These are phyloP conservation scores for Colossoma macropomum DNA, from an alignment of 2,113 vertebrate genomes.

Conservation along the genomic window DNA sequence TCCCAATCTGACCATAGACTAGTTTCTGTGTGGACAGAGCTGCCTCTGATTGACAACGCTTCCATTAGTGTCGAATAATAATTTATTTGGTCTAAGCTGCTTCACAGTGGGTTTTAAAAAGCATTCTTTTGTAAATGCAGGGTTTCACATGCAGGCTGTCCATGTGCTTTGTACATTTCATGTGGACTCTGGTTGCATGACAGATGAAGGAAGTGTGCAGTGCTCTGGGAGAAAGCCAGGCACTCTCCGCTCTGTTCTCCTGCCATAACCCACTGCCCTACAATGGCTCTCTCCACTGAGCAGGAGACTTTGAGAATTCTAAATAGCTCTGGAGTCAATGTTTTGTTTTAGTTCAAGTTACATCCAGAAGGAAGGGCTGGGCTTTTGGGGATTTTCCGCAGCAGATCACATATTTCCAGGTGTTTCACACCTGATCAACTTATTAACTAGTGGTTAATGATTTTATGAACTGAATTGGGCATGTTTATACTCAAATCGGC, in stretches of 20 bases:
- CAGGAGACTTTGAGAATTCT: neutral
- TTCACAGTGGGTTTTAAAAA: conserved; percentile 31
- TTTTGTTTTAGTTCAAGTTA: neutral
- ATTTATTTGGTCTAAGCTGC: conserved; percentile 21
- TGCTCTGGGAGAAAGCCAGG: neutral
- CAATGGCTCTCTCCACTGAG: neutral
- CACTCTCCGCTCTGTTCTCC: neutral
- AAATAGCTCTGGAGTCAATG: neutral
- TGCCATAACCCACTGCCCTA: neutral
- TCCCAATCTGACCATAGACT: neutral
- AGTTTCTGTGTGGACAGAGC: neutral
- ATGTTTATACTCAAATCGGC: no score
- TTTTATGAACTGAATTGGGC: no score
- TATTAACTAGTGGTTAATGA: no score
- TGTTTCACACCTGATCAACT: no score
- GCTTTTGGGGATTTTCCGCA: no score
- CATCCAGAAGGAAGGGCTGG: no score
- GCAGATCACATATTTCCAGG: no score
- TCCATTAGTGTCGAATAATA: conserved; percentile 41
- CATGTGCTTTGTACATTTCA: neutral
- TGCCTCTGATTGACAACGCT: neutral
- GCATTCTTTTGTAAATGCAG: conserved; percentile 10
- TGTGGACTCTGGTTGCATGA: conserved; percentile 1
- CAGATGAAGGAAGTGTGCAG: neutral
- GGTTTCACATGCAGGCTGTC: neutral